Percentiles rank a stretch among this genome's conserved stretches.
phyloP scores from a whole-genome alignment of 2,113 vertebrate species.

The Puntigrus tetrazona region DNA sequence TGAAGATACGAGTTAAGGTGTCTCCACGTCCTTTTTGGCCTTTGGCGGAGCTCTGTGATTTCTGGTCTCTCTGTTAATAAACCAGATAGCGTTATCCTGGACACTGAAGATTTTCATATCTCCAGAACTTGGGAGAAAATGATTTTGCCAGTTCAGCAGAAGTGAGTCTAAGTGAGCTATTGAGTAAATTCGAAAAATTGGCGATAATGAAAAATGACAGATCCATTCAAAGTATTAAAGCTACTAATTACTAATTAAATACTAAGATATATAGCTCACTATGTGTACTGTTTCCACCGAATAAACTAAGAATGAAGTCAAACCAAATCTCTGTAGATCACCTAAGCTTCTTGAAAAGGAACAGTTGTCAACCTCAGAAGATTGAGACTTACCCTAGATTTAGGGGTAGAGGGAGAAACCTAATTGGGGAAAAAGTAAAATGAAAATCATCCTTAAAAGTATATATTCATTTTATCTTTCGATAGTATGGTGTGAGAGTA shows the following conservation, averaged over 20 bases:
- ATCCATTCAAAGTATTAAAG: neutral
- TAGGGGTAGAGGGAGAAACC: conserved; percentile 78
- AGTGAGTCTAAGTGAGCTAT: neutral
- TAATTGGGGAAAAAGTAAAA: conserved; percentile 55
- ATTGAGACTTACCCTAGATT: conserved; percentile 76
- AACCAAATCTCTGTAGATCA: neutral
- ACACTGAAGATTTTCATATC: neutral
- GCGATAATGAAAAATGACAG: neutral
- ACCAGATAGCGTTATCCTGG: neutral
- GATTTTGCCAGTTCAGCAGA: neutral
- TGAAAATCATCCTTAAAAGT: neutral
- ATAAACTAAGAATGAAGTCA: neutral
- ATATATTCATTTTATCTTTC: neutral
- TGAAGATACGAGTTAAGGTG: conserved; percentile 95
- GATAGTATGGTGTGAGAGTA: neutral
- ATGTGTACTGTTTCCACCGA: neutral
- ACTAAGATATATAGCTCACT: neutral
- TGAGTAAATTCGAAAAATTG: neutral
- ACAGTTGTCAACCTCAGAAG: neutral
- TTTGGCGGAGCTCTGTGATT: conserved; percentile 75
- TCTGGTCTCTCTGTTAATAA: conserved; percentile 71
- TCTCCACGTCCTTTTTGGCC: conserved; percentile 87
- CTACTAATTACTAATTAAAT: neutral
- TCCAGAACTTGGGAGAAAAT: neutral
- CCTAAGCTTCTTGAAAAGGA: neutral